Conservation (phyloP, 1,140 invertebrate genomes). For the Megalopta genalis region DNA sequence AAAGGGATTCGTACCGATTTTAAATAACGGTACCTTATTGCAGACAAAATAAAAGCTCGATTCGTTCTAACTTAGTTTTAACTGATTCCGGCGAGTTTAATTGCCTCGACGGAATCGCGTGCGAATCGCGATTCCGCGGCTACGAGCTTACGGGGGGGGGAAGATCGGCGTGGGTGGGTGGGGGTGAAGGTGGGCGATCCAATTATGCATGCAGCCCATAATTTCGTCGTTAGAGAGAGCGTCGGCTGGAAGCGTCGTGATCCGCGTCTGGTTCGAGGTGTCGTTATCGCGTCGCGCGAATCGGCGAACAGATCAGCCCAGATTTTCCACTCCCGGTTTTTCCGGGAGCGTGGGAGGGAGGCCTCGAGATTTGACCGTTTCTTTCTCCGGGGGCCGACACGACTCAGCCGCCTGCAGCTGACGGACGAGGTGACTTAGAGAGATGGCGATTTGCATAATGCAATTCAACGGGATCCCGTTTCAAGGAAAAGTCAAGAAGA, state of each 20-base stretch:
- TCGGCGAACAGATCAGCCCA: constrained; percentile 47
- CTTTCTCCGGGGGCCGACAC: constrained; percentile 10
- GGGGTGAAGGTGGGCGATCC: background rate
- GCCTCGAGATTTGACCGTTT: constrained; percentile 7
- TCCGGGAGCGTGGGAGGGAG: background rate
- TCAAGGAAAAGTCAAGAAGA: constrained; percentile 78
- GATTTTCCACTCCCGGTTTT: constrained; percentile 54
- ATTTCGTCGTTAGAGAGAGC: constrained; percentile 56
- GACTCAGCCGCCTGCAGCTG: constrained; percentile 34
- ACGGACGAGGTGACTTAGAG: constrained; percentile 74
- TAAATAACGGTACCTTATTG: background rate
- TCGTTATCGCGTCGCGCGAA: constrained; percentile 52
- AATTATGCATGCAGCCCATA: constrained; percentile 39
- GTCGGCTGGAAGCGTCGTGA: constrained; percentile 17
- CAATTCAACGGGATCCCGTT: constrained; percentile 77
- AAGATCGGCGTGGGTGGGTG: no score
- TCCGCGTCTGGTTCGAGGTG: constrained; percentile 19
- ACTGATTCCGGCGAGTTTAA: constrained; percentile 29
- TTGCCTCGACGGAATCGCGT: constrained; percentile 15
- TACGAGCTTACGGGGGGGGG: background rate
- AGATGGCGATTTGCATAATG: constrained; percentile 80
- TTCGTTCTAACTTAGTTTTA: background rate
- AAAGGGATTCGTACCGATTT: background rate
- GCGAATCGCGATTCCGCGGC: constrained; percentile 1
- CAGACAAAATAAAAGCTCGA: background rate